Evolutionary conservation across 1,140 invertebrate genomes (phyloP).

Genomic region (Orius insidiosus): DNA sequence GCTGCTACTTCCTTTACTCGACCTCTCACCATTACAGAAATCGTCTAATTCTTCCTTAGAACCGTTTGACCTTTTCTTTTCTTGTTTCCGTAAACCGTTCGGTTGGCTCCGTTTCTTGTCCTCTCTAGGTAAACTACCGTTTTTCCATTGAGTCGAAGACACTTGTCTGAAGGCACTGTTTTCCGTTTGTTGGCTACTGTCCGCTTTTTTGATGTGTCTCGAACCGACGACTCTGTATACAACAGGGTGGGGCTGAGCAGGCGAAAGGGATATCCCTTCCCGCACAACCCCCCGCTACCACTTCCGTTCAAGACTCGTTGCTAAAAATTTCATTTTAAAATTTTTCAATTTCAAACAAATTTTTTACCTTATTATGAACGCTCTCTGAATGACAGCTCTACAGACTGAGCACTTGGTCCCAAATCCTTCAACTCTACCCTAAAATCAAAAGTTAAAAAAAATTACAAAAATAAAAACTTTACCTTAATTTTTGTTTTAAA

Average conservation of each 20-base stretch:
- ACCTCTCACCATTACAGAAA: constrained; percentile 17
- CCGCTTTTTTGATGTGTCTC: constrained; percentile 34
- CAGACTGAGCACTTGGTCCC: constrained; percentile 7
- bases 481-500: constrained; percentile 11
- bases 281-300: constrained; percentile 28
- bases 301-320: constrained; percentile 26
- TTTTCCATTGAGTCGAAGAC: constrained; percentile 21
- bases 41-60: constrained; percentile 20
- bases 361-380: too few species aligned
- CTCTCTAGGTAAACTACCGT: constrained; percentile 3
- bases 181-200: constrained; percentile 39
- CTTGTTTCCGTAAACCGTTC: constrained; percentile 10
- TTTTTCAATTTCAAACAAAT: too few species aligned
- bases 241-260: constrained; percentile 25
- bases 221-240: constrained; percentile 30
- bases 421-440: constrained; percentile 13
- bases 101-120: constrained; percentile 15
- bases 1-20: constrained; percentile 15
- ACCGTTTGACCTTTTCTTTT: constrained; percentile 9
- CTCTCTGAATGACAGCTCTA: constrained; percentile 19
- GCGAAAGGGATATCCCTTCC: constrained; percentile 25
- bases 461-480: too few species aligned
- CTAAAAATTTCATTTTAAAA: constrained; percentile 2
- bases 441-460: too few species aligned
- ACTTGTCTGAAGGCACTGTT: constrained; percentile 29